Evolutionary conservation across 2,113 vertebrate species (phyloP), one percentile per base, ranked within the genome.

Genomic region (Physeter macrocephalus): DNA sequence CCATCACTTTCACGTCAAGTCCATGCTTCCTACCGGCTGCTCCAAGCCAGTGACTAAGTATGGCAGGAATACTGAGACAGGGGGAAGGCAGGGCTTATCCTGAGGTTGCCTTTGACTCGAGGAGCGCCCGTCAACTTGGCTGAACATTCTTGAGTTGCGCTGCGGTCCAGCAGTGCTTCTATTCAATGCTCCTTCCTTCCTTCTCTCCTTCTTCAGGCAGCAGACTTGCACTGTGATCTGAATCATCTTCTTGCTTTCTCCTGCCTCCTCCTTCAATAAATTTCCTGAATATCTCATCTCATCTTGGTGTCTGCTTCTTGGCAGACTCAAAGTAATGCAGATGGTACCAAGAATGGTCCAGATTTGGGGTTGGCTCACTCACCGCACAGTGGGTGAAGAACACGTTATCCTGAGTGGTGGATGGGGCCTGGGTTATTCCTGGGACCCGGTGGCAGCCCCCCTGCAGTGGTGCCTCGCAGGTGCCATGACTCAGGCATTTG

Each of bases 381-480:
- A 54, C 7, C 41, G 9, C 74, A 74, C 23, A 80, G 3, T 23
- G 18, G 54, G 27, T 59, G n/a, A 72, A 39, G 23, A 74, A 6
- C 64, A 43, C 23, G 59, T 10, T 3, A 8, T 34, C 25, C 15
- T 27, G 23, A 64, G 61, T 36, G 17, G 23, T 25, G 25, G 43
- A 39, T 36, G 72, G 64, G 6, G 2, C 36, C 17, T 8, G 34
- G 39, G 59, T 67, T 20, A n/a, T 39, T n/a, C 41, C 71, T 34
- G 6, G 4, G 39, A 21, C n/a, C 4, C 10, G n/a, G 41, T 11
- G 2, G n/a, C 23, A 52, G 61, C 5, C 49, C 8, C 31, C 0
- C n/a, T 21, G 13, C 13, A 36, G 36, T 5, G 25, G 27, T 23
- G 36, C 14, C 20, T 67, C 54, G 31, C 18, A 64, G 43, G 39